Percentiles rank a stretch among this genome's conserved stretches.
phyloP scores from a whole-genome alignment of 2,888 invertebrate species.

The Doris montereyensis region DNA sequence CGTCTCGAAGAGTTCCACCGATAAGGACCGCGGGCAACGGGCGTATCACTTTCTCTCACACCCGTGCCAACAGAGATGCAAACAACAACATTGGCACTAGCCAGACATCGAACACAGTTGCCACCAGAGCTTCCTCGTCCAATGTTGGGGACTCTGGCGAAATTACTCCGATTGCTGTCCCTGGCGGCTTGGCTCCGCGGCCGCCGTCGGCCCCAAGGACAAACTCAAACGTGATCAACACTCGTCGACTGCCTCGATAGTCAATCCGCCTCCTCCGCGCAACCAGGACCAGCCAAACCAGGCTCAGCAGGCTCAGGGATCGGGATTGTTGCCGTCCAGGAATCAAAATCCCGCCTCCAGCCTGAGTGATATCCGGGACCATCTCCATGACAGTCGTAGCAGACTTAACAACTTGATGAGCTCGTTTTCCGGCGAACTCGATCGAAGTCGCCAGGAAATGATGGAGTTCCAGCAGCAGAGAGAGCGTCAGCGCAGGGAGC shows the following conservation, averaged over 20 bases:
- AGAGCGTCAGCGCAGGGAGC: constrained; percentile 59
- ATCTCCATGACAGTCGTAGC: constrained; percentile 60
- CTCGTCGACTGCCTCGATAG: constrained; percentile 36
- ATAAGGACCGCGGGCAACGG: constrained; percentile 28
- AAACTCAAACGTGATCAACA: constrained; percentile 26
- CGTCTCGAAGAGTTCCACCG: background rate
- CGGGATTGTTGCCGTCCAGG: background rate
- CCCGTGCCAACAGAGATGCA: constrained; percentile 39
- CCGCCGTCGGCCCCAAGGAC: constrained; percentile 39
- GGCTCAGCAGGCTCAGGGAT: background rate
- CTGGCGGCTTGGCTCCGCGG: constrained; percentile 27
- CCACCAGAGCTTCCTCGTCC: constrained; percentile 17
- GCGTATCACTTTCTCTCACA: constrained; percentile 40
- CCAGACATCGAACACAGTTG: background rate
- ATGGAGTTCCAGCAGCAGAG: constrained; percentile 59
- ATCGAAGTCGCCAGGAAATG: constrained; percentile 56
- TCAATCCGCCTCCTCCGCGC: constrained; percentile 29
- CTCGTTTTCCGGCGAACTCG: constrained; percentile 59
- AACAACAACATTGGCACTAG: constrained; percentile 17
- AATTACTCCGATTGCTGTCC: background rate
- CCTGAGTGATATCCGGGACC: constrained; percentile 52
- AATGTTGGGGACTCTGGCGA: constrained; percentile 7
- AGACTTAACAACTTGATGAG: constrained; percentile 61
- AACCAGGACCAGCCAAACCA: background rate
- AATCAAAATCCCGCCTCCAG: constrained; percentile 30